Conservation (phyloP, 2,113 vertebrate species). For the Phaethon lepturus region DNA sequence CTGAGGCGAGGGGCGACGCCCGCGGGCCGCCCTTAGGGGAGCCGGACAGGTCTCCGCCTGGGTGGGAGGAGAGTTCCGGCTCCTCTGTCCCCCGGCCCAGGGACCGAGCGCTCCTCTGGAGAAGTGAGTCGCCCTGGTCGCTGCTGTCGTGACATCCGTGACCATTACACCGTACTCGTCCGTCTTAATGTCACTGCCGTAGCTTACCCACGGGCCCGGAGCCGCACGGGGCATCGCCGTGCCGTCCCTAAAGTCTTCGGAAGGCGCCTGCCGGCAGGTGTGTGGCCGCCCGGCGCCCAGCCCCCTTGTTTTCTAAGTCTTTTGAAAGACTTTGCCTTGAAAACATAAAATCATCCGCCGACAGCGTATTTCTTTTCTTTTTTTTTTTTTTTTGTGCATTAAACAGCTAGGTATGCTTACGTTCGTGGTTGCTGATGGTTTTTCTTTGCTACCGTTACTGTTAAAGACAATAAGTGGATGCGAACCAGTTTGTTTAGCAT, state of each 20-base stretch:
- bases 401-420: fast-evolving
- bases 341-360: not conserved
- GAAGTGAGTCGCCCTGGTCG: not conserved
- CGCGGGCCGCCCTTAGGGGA: not conserved
- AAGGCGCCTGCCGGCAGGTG: not conserved
- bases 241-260: not conserved
- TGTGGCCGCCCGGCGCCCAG: too few species aligned
- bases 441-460: not conserved
- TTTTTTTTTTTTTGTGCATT: not conserved
- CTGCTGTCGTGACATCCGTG: not conserved
- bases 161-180: not conserved
- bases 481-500: not conserved
- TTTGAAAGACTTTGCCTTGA: not conserved
- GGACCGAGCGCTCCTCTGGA: too few species aligned
- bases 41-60: not conserved
- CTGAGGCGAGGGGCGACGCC: not conserved
- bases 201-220: not conserved
- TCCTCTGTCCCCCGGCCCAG: not conserved
- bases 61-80: too few species aligned
- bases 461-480: not conserved
- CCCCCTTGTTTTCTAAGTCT: not conserved
- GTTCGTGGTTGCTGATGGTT: not conserved
- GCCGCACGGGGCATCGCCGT: not conserved
- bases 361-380: not conserved
- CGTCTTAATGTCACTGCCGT: fast-evolving